phyloP scores from a whole-genome alignment of 1,140 invertebrate species.

The Pseudomyrmex dendroicus region DNA sequence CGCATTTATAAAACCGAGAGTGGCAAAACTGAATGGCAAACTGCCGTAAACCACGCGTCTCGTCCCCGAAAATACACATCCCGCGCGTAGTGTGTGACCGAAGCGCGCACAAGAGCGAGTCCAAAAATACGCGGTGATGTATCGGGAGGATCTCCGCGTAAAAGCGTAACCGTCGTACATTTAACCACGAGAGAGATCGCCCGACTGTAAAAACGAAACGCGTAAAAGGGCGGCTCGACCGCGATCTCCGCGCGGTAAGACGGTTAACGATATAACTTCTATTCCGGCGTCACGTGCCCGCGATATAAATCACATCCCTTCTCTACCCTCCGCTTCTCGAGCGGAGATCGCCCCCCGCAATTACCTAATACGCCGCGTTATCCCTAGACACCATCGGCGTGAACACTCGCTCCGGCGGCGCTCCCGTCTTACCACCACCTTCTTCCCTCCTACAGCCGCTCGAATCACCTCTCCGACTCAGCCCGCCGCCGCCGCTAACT shows the following conservation, averaged over 20 bases:
- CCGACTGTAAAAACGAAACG: too few relatives aligned
- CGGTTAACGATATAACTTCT: slow-evolving; percentile 83
- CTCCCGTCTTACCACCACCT: neutral
- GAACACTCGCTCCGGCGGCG: slow-evolving; percentile 28
- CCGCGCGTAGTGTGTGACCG: neutral
- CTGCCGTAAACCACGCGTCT: slow-evolving; percentile 18
- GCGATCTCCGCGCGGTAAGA: slow-evolving; percentile 33
- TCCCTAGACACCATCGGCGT: slow-evolving; percentile 74
- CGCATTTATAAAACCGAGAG: slow-evolving; percentile 18
- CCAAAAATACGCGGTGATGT: slow-evolving; percentile 42
- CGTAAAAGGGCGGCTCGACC: too few relatives aligned
- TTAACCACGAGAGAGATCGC: neutral
- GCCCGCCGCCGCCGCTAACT: slow-evolving; percentile 60
- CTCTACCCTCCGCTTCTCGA: slow-evolving; percentile 16
- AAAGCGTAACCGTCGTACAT: slow-evolving; percentile 4
- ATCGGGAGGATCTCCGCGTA: neutral
- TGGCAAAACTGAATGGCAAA: slow-evolving; percentile 7
- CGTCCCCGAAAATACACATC: slow-evolving; percentile 27
- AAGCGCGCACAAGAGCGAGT: neutral
- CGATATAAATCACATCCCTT: slow-evolving; percentile 81
- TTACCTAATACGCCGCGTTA: slow-evolving; percentile 82
- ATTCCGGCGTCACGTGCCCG: slow-evolving; percentile 79
- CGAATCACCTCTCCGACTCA: slow-evolving; percentile 56
- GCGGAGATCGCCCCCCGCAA: slow-evolving; percentile 75
- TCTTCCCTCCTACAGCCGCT: neutral